Evolutionary conservation across 2,797 vertebrate genomes (phyloP).

Genomic region (Phataginus tricuspis): DNA sequence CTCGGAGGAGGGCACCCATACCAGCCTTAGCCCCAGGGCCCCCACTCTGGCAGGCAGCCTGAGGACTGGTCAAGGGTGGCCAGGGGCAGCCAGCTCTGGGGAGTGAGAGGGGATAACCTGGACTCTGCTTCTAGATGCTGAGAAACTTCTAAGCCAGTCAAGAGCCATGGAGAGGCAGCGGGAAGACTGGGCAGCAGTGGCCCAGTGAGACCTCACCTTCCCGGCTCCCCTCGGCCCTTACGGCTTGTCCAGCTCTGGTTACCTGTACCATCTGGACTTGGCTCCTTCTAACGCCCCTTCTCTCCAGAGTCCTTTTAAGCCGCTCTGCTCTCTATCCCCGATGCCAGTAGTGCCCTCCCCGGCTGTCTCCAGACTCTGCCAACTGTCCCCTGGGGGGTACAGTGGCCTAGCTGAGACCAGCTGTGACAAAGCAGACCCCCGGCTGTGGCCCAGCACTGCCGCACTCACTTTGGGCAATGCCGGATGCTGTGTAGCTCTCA

Average conservation of each 20-base stretch:
- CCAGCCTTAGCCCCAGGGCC: neutral
- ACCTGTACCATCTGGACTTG: neutral
- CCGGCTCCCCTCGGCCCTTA: neutral
- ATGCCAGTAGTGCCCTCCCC: neutral
- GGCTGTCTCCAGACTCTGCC: neutral
- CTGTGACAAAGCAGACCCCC: neutral
- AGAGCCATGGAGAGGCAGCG: rapidly evolving
- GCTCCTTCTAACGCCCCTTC: neutral
- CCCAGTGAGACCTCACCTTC: neutral
- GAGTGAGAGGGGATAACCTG: neutral
- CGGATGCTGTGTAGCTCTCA: constrained; percentile 97
- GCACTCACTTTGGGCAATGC: constrained; percentile 98
- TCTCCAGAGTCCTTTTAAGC: neutral
- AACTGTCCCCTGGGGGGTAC: neutral
- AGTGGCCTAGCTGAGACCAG: rapidly evolving
- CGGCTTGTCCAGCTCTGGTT: neutral
- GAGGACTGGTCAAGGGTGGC: neutral
- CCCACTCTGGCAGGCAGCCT: neutral
- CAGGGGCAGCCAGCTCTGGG: too few species aligned
- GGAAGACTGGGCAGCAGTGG: neutral
- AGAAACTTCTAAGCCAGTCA: neutral
- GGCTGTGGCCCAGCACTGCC: neutral
- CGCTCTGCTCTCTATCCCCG: neutral
- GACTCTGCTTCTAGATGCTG: neutral
- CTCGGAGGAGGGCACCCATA: neutral